A percentile compares a stretch with the other conserved stretches of the same genome.
Conservation (phyloP, 2,113 vertebrate genomes). For the Parotia lawesii region DNA sequence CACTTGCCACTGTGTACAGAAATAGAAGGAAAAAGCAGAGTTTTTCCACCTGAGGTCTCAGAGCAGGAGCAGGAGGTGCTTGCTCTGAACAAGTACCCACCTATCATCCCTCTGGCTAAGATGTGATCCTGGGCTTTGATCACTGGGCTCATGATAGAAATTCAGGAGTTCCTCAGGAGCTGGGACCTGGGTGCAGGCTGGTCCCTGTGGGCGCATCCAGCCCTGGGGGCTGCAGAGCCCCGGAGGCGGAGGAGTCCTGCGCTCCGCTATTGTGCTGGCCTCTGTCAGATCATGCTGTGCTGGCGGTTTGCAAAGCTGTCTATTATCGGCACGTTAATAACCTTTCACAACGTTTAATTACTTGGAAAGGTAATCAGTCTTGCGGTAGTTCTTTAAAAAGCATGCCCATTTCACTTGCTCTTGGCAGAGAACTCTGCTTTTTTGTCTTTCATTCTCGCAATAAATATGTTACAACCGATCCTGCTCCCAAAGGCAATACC, state of each 20-base stretch:
- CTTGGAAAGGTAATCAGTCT: slow-evolving; percentile 65
- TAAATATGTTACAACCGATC: slow-evolving; percentile 17
- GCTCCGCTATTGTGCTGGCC: not conserved
- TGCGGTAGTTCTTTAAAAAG: slow-evolving; percentile 56
- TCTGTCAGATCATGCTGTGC: slow-evolving; percentile 31
- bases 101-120: not conserved
- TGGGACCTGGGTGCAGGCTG: not conserved
- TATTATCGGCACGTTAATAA: slow-evolving; percentile 59
- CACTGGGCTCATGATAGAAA: not conserved
- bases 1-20: not conserved
- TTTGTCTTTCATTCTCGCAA: slow-evolving; percentile 35
- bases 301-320: slow-evolving; percentile 61
- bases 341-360: slow-evolving; percentile 72
- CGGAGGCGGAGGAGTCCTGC: not conserved
- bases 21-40: not conserved
- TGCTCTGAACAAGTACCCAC: not conserved
- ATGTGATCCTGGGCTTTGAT: not conserved
- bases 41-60: not conserved
- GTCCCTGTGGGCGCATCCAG: rapidly evolving
- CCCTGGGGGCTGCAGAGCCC: not conserved
- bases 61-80: not conserved
- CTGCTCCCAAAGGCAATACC: slow-evolving; percentile 29
- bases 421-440: slow-evolving; percentile 52
- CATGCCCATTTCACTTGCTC: slow-evolving; percentile 59
- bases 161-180: not conserved